phyloP scores from a whole-genome alignment of 1,140 invertebrate genomes.

The Trichogramma pretiosum region DNA sequence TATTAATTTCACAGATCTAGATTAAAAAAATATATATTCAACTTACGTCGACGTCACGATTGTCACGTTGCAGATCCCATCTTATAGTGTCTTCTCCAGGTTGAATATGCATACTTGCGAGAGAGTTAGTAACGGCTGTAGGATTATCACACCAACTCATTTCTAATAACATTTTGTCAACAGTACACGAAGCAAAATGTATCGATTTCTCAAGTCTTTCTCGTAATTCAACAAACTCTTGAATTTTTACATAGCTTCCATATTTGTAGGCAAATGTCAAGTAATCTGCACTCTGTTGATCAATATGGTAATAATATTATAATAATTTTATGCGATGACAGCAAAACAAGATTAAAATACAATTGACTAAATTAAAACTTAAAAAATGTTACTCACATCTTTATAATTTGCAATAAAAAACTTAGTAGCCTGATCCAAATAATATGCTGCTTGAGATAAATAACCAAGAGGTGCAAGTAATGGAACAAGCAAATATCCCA shows the following conservation, averaged over 20 bases:
- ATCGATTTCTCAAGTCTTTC: constrained; percentile 73
- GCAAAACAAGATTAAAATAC: constrained; percentile 4
- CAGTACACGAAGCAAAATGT: constrained; percentile 65
- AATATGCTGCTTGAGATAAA: constrained; percentile 53
- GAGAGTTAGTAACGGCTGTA: constrained; percentile 27
- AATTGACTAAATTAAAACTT: constrained; percentile 1
- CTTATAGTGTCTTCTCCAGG: constrained; percentile 47
- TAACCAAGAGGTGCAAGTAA: constrained; percentile 62
- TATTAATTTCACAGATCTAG: not conserved
- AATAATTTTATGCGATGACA: too few species aligned
- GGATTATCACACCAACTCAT: constrained; percentile 50
- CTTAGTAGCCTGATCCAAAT: constrained; percentile 64
- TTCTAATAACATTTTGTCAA: constrained; percentile 73
- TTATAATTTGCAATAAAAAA: constrained; percentile 82
- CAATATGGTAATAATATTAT: too few species aligned
- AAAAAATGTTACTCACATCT: constrained; percentile 55
- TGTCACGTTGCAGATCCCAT: constrained; percentile 49
- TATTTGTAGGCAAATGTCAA: constrained; percentile 87
- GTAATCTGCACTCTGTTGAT: constrained; percentile 83
- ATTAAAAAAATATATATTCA: not conserved
- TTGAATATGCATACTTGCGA: constrained; percentile 48
- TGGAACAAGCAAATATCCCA: constrained; percentile 74
- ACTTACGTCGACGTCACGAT: constrained; percentile 48
- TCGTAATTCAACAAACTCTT: constrained; percentile 80
- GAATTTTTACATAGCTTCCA: constrained; percentile 85